Conservation (phyloP, 2,888 invertebrate genomes). For the Chromoteleia sp. region DNA sequence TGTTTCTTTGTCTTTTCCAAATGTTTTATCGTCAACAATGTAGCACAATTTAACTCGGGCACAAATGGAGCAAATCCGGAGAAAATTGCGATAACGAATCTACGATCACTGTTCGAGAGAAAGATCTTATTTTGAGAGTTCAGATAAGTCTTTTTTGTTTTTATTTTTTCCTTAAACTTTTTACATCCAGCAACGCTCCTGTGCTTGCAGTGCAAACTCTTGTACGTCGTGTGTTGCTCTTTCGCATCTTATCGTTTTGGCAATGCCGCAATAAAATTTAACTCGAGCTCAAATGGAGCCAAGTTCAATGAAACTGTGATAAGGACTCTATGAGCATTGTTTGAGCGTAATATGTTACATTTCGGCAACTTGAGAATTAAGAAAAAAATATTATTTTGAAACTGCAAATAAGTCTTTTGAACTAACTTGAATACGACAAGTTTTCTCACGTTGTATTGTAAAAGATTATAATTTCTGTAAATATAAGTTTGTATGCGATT, state of each 20-base stretch:
- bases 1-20: too few relatives aligned
- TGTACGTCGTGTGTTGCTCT: constrained; percentile 45
- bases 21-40: constrained; percentile 26
- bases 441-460: too few relatives aligned
- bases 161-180: too few relatives aligned
- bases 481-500: too few relatives aligned
- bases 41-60: constrained; percentile 27
- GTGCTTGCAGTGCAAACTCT: constrained; percentile 15
- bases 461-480: too few relatives aligned
- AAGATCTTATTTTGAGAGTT: too few relatives aligned
- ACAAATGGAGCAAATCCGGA: constrained; percentile 6
- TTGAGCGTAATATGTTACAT: constrained; percentile 1
- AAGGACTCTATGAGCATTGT: neutral
- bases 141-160: too few relatives aligned
- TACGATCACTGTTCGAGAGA: neutral
- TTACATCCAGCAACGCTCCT: too few relatives aligned
- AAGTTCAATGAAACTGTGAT: constrained; percentile 20
- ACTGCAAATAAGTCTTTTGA: neutral
- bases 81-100: constrained; percentile 24
- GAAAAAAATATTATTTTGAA: neutral
- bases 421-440: too few relatives aligned
- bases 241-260: constrained; percentile 49
- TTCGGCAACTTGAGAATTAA: neutral
- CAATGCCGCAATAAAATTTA: constrained; percentile 42
- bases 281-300: constrained; percentile 7